phyloP scores from a whole-genome alignment of 2,797 vertebrate genomes.

The Hozukius guyotensis region DNA sequence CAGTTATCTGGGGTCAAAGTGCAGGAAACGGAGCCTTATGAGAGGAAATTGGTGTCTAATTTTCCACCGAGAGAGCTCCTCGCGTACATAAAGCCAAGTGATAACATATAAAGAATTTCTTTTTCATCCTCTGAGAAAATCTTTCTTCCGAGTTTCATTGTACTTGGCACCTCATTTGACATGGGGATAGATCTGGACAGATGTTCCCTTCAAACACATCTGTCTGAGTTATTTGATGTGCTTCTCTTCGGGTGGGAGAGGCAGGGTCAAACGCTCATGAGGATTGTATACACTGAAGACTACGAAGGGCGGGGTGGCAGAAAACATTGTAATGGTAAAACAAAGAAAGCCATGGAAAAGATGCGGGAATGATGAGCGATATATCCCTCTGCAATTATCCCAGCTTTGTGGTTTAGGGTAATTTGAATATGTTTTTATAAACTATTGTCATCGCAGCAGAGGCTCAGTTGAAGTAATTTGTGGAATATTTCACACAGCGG shows the following conservation, averaged over 20 bases:
- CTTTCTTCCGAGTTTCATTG: constrained; percentile 37
- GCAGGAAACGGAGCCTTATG: constrained; percentile 5
- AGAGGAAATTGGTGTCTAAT: constrained; percentile 43
- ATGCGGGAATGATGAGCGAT: not conserved
- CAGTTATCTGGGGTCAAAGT: constrained; percentile 1
- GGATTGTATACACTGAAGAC: constrained; percentile 16
- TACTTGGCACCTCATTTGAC: constrained; percentile 59
- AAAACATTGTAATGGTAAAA: constrained; percentile 14
- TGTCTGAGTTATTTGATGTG: constrained; percentile 42
- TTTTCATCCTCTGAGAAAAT: constrained; percentile 28
- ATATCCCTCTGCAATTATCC: constrained; percentile 11
- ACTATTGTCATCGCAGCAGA: constrained; percentile 1
- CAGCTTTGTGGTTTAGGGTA: constrained; percentile 19
- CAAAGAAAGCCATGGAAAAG: constrained; percentile 25
- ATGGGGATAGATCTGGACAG: constrained; percentile 47
- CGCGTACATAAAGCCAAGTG: not conserved
- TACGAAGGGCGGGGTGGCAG: constrained; percentile 25
- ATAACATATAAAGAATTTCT: constrained; percentile 9
- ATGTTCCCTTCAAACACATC: constrained; percentile 61
- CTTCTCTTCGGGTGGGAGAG: constrained; percentile 34
- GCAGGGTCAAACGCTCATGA: constrained; percentile 32
- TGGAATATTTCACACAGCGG: not conserved
- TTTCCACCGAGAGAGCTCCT: constrained; percentile 17
- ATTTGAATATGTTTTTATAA: constrained; percentile 5
- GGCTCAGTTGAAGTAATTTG: not conserved